A percentile compares a stretch with the other conserved stretches of the same genome.
Evolutionary conservation across 1,140 invertebrate species (phyloP).

Genomic region (Bombus confusus): DNA sequence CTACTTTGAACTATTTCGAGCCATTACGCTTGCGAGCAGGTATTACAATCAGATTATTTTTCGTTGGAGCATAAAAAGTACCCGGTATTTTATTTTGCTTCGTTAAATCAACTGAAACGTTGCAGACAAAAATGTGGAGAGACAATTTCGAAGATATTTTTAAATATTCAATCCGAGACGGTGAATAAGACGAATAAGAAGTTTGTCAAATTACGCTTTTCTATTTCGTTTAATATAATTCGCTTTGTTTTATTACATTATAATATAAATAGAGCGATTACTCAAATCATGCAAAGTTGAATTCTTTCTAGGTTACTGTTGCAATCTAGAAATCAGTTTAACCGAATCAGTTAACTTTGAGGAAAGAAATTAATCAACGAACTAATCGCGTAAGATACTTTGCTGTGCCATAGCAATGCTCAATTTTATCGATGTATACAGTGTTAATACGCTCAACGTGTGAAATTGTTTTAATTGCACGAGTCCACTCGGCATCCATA

Average conservation of each 20-base stretch:
- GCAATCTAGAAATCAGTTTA: background rate
- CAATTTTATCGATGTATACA: background rate
- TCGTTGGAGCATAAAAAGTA: background rate
- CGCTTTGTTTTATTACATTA: too few relatives aligned
- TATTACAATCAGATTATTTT: background rate
- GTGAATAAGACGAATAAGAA: too few relatives aligned
- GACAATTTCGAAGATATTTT: background rate
- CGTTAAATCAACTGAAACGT: background rate
- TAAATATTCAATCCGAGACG: background rate
- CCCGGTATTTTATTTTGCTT: background rate
- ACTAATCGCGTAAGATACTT: background rate
- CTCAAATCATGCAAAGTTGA: background rate
- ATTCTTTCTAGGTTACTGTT: background rate
- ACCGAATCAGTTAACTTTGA: background rate
- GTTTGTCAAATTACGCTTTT: background rate
- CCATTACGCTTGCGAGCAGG: background rate
- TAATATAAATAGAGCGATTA: too few relatives aligned
- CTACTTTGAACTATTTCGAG: background rate
- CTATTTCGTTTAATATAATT: too few relatives aligned
- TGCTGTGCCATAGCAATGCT: too few relatives aligned
- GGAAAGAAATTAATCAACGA: background rate
- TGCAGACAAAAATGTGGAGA: background rate
- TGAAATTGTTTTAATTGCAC: background rate
- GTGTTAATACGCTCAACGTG: background rate
- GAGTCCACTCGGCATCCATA: constrained; percentile 1